A percentile compares a stretch with the other conserved stretches of the same genome.
Conservation (phyloP, 2,797 vertebrate species). For the Sylvilagus floridanus region DNA sequence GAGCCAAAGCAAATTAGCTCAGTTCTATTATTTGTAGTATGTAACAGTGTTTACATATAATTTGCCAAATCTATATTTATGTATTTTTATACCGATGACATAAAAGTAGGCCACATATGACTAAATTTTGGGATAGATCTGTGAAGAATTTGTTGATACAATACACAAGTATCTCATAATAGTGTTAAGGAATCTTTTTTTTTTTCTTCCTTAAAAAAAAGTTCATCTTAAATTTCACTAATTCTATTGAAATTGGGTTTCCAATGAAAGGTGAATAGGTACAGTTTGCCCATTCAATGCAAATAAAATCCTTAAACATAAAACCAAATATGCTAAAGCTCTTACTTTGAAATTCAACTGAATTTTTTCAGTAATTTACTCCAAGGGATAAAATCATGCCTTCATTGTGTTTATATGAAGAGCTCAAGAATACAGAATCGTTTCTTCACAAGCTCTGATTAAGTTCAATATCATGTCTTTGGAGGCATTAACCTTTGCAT, state of each 20-base stretch:
- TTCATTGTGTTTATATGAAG: slow-evolving; percentile 24
- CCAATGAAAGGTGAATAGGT: background rate
- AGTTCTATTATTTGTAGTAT: slow-evolving; percentile 40
- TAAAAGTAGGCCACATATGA: background rate
- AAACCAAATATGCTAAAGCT: slow-evolving; percentile 30
- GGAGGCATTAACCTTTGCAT: background rate
- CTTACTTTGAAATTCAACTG: slow-evolving; percentile 16
- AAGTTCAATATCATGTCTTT: background rate
- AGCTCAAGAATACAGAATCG: background rate
- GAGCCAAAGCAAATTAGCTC: slow-evolving; percentile 10
- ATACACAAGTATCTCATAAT: background rate
- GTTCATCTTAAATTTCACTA: slow-evolving; percentile 50
- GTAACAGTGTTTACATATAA: background rate
- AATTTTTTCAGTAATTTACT: slow-evolving; percentile 52
- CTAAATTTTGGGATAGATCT: slow-evolving; percentile 10
- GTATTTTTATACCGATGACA: slow-evolving; percentile 27
- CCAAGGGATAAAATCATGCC: slow-evolving; percentile 44
- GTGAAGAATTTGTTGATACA: background rate
- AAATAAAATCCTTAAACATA: slow-evolving; percentile 46
- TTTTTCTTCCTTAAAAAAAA: slow-evolving; percentile 61
- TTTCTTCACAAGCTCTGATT: background rate
- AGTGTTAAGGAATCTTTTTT: slow-evolving; percentile 55
- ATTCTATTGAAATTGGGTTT: slow-evolving; percentile 31
- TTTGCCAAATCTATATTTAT: background rate
- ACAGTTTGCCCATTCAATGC: slow-evolving; percentile 43